These are phyloP conservation scores for Formica exsecta DNA, from an alignment of 1,140 invertebrate genomes.

Conservation along the genomic window DNA sequence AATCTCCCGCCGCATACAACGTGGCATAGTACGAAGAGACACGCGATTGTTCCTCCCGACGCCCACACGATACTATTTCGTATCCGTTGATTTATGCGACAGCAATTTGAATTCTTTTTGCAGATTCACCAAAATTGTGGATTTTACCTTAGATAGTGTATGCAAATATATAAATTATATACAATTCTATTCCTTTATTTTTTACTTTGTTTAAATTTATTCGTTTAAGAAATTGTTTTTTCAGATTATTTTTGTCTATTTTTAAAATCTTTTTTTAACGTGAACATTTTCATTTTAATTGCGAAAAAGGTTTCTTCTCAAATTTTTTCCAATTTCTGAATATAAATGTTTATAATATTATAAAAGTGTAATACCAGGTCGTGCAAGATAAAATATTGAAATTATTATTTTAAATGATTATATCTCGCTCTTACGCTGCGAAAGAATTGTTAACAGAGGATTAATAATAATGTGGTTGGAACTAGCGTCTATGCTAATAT, in stretches of 20 bases:
- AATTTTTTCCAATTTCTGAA: not conserved
- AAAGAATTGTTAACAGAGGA: not conserved
- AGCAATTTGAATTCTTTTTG: constrained; percentile 11
- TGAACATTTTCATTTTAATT: not conserved
- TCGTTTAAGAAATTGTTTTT: not conserved
- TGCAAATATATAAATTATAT: not conserved
- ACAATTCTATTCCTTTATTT: too few species aligned
- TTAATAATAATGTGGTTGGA: not conserved
- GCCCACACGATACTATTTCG: constrained; percentile 65
- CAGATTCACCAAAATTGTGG: not conserved
- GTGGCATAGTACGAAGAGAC: constrained; percentile 47
- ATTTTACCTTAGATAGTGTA: not conserved
- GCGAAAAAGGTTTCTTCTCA: not conserved
- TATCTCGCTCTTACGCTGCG: not conserved
- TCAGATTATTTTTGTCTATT: too few species aligned
- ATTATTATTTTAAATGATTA: not conserved
- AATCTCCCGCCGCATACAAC: constrained; percentile 61
- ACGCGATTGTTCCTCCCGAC: constrained; percentile 69
- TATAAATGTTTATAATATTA: not conserved
- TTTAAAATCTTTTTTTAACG: not conserved
- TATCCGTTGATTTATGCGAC: constrained; percentile 39
- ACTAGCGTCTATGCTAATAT: constrained; percentile 39
- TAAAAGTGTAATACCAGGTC: not conserved
- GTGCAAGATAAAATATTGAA: not conserved
- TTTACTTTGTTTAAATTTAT: not conserved